Conservation (phyloP, 2,888 invertebrate species). For the Camptogramma bilineatum region DNA sequence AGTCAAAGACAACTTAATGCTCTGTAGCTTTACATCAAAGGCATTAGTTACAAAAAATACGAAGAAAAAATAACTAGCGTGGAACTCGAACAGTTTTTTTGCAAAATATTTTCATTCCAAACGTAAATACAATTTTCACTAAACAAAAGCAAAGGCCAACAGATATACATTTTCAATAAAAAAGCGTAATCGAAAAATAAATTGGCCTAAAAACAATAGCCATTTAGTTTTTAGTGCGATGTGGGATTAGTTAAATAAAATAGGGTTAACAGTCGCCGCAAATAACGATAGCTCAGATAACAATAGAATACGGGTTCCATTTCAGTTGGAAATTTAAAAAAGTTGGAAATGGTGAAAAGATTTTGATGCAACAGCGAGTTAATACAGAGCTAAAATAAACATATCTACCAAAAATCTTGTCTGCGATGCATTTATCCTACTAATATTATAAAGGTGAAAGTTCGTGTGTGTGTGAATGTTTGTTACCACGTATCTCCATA, state of each 20-base stretch:
- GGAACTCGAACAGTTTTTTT: neutral
- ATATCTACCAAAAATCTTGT: neutral
- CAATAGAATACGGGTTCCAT: constrained; percentile 20
- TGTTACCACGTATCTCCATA: too few relatives aligned
- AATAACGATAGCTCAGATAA: constrained; percentile 42
- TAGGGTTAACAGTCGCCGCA: constrained; percentile 26
- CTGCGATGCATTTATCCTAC: too few relatives aligned
- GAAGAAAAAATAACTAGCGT: neutral
- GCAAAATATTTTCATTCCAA: constrained; percentile 1
- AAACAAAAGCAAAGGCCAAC: constrained; percentile 24
- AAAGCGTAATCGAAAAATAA: constrained; percentile 40
- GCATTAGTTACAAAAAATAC: neutral
- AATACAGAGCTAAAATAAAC: neutral
- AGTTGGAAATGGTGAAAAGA: neutral
- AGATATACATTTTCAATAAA: constrained; percentile 32
- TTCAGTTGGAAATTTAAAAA: constrained; percentile 9
- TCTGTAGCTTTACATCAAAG: neutral
- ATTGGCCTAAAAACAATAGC: constrained; percentile 39
- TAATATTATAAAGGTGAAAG: too few relatives aligned
- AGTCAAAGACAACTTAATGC: neutral
- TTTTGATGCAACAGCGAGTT: neutral
- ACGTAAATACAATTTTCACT: constrained; percentile 18
- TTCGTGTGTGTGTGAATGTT: too few relatives aligned
- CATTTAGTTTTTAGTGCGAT: constrained; percentile 35
- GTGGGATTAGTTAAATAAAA: constrained; percentile 44